Percentiles rank a stretch among this genome's conserved stretches.
These are phyloP conservation scores for Phalera bucephala DNA, from an alignment of 2,888 invertebrate genomes.

Conservation along the genomic window DNA sequence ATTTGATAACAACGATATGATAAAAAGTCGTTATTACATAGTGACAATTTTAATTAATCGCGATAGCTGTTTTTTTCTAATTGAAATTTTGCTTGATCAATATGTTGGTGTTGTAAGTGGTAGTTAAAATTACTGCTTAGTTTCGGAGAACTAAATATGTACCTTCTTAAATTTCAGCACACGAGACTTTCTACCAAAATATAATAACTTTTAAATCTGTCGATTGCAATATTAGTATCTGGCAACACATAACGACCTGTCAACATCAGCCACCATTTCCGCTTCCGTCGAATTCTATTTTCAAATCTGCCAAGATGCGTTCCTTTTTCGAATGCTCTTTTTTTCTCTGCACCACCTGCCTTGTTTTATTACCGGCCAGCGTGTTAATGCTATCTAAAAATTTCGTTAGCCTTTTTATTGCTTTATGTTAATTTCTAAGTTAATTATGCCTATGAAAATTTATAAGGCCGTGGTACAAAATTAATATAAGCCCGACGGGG, in stretches of 20 bases:
- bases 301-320: constrained; percentile 62
- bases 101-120: too few relatives aligned
- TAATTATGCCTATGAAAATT: constrained; percentile 82
- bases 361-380: constrained; percentile 58
- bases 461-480: constrained; percentile 72
- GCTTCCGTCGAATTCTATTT: constrained; percentile 79
- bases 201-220: too few relatives aligned
- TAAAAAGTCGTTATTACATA: too few relatives aligned
- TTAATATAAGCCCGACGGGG: constrained; percentile 66
- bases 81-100: too few relatives aligned
- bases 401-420: constrained; percentile 79
- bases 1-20: too few relatives aligned
- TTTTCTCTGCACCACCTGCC: constrained; percentile 56
- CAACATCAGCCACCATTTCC: constrained; percentile 75
- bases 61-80: too few relatives aligned
- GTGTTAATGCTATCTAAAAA: constrained; percentile 76
- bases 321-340: constrained; percentile 30
- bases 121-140: too few relatives aligned
- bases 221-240: constrained; percentile 72
- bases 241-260: constrained; percentile 78
- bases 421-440: constrained; percentile 81
- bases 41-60: too few relatives aligned
- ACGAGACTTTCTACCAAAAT: too few relatives aligned
- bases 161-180: too few relatives aligned
- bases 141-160: too few relatives aligned